These are phyloP conservation scores for Numenius phaeopus DNA, from an alignment of 2,797 vertebrate genomes.

Conservation along the genomic window DNA sequence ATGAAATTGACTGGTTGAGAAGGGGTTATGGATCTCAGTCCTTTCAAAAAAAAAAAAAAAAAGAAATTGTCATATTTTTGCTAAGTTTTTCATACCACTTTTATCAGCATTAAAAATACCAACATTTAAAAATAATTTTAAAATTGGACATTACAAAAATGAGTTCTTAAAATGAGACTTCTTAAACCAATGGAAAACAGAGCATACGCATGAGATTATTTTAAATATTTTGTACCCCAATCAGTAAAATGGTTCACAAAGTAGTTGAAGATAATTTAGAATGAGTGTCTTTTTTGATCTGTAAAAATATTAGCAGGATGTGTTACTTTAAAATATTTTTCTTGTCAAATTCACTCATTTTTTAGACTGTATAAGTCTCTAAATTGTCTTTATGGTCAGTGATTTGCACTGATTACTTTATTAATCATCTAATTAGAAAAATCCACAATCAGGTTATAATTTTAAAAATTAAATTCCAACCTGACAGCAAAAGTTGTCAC, in stretches of 20 bases:
- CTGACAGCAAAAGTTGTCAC: neutral
- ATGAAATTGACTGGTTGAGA: neutral
- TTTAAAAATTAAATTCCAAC: neutral
- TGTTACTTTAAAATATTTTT: neutral
- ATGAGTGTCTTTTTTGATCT: neutral
- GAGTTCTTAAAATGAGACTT: neutral
- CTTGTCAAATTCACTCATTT: neutral
- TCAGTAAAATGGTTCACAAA: neutral
- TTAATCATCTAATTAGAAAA: neutral
- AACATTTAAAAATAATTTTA: neutral
- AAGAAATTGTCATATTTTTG: neutral
- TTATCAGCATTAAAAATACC: neutral
- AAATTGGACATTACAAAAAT: neutral
- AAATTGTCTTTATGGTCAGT: neutral
- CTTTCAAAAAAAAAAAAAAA: neutral
- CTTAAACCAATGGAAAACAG: neutral
- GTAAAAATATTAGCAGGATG: neutral
- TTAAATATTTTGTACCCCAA: neutral
- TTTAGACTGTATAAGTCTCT: neutral
- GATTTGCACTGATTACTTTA: neutral
- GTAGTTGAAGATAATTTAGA: neutral
- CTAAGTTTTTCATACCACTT: neutral
- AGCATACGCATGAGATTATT: neutral
- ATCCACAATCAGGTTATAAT: neutral
- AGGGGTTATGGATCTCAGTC: neutral